Percentiles rank a stretch among this genome's conserved stretches.
phyloP scores from a whole-genome alignment of 1,140 invertebrate species.

The Chelonus insularis region DNA sequence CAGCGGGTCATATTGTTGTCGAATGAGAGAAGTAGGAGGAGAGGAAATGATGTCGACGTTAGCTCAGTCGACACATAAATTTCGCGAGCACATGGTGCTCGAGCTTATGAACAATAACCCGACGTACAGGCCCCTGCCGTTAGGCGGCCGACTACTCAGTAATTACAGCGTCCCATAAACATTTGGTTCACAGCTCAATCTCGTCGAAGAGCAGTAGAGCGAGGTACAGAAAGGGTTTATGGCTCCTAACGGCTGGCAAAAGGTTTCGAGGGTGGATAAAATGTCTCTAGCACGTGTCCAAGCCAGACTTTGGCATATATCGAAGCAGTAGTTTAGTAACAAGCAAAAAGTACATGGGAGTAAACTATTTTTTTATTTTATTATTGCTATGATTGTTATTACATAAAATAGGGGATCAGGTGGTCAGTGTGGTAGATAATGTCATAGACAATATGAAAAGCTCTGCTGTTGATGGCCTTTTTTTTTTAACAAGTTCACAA shows the following conservation, averaged over 20 bases:
- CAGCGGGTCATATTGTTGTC: too few species aligned
- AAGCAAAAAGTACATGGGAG: too few species aligned
- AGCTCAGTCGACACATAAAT: slow-evolving; percentile 37
- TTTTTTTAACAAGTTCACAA: too few species aligned
- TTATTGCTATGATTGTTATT: too few species aligned
- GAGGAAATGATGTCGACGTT: slow-evolving; percentile 12
- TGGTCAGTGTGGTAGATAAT: too few species aligned
- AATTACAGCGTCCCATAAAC: slow-evolving; percentile 37
- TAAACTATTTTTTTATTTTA: too few species aligned
- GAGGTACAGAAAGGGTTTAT: background rate
- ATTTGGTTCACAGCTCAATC: slow-evolving; percentile 36
- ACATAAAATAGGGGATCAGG: too few species aligned
- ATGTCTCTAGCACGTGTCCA: too few species aligned
- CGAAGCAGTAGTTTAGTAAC: too few species aligned
- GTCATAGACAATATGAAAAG: too few species aligned
- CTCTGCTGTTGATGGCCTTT: too few species aligned
- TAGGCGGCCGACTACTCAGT: slow-evolving; percentile 31
- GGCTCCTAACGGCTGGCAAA: slow-evolving; percentile 1
- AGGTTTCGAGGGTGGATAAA: background rate
- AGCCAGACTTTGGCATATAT: too few species aligned
- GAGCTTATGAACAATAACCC: slow-evolving; percentile 40
- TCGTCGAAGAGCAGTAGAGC: slow-evolving; percentile 26
- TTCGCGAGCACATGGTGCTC: slow-evolving; percentile 34
- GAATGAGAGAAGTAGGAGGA: background rate
- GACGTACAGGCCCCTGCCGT: slow-evolving; percentile 17